Percentiles rank a stretch among this genome's conserved stretches.
These are phyloP conservation scores for Neoaliturus tenellus DNA, from an alignment of 2,888 invertebrate species.

Conservation along the genomic window DNA sequence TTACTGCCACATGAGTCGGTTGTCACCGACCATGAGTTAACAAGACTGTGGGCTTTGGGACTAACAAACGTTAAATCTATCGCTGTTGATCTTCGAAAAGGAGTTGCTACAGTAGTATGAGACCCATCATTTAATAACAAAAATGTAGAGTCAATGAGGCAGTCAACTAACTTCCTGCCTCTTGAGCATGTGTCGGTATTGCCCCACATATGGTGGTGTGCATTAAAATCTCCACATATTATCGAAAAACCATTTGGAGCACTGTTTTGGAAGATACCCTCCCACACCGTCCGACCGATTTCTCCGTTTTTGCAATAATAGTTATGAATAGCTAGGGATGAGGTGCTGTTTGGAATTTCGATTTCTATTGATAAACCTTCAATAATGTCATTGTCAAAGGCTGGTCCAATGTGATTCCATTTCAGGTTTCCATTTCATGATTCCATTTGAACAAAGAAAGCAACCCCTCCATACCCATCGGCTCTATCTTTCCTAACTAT, in stretches of 20 bases:
- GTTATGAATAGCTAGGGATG: neutral
- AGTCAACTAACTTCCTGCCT: neutral
- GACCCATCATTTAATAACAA: neutral
- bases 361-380: too few relatives aligned
- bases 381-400: neutral
- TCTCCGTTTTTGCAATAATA: neutral
- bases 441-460: neutral
- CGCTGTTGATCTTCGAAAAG: neutral
- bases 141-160: neutral
- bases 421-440: too few relatives aligned
- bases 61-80: neutral
- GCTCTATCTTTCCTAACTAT: too few relatives aligned
- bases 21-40: neutral
- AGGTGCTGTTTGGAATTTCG: neutral
- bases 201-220: neutral
- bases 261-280: neutral
- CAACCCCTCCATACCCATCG: too few relatives aligned
- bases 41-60: neutral
- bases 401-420: neutral
- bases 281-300: neutral
- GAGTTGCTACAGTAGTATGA: neutral
- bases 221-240: neutral
- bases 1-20: neutral
- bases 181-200: neutral
- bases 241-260: neutral